Base-by-base conservation (phyloP, 2,113 vertebrate genomes). In the Eurypyga helias region DNA sequence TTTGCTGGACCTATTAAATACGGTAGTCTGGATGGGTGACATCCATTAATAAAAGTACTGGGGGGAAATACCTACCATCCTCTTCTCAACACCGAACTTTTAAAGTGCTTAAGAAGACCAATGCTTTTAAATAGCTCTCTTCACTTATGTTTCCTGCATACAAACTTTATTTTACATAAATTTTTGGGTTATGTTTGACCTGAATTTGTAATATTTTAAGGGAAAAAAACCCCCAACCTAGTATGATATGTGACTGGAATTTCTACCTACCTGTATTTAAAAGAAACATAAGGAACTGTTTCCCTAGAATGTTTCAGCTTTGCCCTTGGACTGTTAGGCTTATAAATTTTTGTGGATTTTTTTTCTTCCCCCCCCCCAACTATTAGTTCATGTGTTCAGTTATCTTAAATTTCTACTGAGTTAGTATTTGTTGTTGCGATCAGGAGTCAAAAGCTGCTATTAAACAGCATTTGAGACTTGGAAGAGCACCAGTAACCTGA, bases 1-100 rank as follows among this genome's bases (percentile, higher is more conserved):
- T 90, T 95, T 14, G 24, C 92, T 82, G 97, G 97, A 65, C 96
- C 97, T 65, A 94, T 98, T 82, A 98, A 98, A 95, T 98, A 98
- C 6, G 98, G 99, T 99, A 98, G 98, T 97, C 38, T 73, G 75
- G 20, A 69, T 83, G 10, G 67, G 41, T 83, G 49, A 13, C 24
- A n/a, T 24, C 4, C 19, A 11, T 72, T 61, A 20, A 43, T 81
- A 70, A 78, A 13, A 76, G 4, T 54, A 34, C 8, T 36, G 18
- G 17, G 31, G 19, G 17, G 18, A 73, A 73, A 73, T 34, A 57
- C 3, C 18, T 49, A 45, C 10, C 20, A 7, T 4, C 2, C 2
- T 66, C 55, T 57, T 86, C 9, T 8, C 41, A 78, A 29, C 28
- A 38, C 13, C 26, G 55, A 1, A 34, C 60, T 87, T 84, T 75